Percentiles rank a stretch among this genome's conserved stretches.
Evolutionary conservation across 2,797 vertebrate genomes (phyloP).

Genomic region (Capromys pilorides): DNA sequence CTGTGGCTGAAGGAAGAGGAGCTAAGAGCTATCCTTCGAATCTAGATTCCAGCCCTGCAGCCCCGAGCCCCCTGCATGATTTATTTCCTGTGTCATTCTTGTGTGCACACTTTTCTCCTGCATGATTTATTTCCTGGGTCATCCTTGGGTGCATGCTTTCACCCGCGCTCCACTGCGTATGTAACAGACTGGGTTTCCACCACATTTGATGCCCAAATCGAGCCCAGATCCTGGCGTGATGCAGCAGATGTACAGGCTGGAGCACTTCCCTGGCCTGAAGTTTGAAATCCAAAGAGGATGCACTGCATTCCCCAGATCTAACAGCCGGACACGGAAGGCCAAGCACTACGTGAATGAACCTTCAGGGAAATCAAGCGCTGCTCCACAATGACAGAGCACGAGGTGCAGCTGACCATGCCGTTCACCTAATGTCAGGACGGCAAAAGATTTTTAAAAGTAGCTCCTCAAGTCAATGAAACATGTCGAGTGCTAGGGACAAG

Average conservation of each 20-base stretch:
- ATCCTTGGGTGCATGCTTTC: neutral
- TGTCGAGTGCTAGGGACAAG: neutral
- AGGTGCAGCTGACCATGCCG: neutral
- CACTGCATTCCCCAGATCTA: neutral
- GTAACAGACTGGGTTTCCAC: neutral
- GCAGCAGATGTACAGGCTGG: neutral
- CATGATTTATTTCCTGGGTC: neutral
- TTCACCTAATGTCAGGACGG: neutral
- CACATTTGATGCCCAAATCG: neutral
- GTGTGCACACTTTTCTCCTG: too few relatives aligned
- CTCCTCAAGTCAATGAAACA: neutral
- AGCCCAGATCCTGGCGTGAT: neutral
- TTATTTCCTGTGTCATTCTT: neutral
- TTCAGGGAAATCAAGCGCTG: neutral
- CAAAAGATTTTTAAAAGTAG: neutral
- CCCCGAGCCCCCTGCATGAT: neutral
- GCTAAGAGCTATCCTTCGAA: neutral
- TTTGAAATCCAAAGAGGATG: neutral
- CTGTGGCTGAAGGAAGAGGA: neutral
- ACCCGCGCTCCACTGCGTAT: neutral
- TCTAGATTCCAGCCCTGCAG: neutral
- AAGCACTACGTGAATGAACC: neutral
- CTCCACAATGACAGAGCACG: rapidly evolving
- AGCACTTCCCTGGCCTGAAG: neutral
- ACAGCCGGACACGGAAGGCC: neutral